These are phyloP conservation scores for Porites lobata DNA, from an alignment of 92 coral and sea anemone species.

Conservation along the genomic window DNA sequence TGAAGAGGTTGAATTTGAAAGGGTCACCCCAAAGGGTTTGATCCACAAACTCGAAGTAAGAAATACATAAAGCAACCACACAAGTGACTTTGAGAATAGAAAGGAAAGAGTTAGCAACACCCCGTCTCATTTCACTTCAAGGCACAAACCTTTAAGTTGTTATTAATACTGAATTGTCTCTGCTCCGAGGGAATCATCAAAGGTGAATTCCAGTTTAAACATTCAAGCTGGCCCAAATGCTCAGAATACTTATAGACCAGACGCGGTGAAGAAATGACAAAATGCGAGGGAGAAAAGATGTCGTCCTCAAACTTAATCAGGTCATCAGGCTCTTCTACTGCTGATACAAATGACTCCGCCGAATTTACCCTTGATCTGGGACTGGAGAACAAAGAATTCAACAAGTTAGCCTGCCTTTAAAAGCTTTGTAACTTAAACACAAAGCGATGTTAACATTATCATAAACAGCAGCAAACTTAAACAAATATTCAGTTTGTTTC, in stretches of 20 bases:
- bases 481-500: too few relatives aligned
- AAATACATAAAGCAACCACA: too few relatives aligned
- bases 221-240: constrained; percentile 90
- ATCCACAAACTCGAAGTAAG: too few relatives aligned
- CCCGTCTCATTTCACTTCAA: too few relatives aligned
- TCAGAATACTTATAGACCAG: constrained; percentile 87
- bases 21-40: too few relatives aligned
- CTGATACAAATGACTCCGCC: constrained; percentile 89
- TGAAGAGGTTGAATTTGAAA: too few relatives aligned
- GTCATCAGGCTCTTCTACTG: constrained; percentile 85
- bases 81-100: too few relatives aligned
- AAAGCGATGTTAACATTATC: too few relatives aligned
- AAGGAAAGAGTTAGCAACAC: too few relatives aligned
- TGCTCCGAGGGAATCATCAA: constrained; percentile 71
- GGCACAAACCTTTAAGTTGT: constrained; percentile 89
- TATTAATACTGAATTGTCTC: constrained; percentile 79
- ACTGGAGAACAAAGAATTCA: not conserved
- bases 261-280: constrained; percentile 86
- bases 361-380: constrained; percentile 62
- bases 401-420: too few relatives aligned
- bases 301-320: constrained; percentile 82
- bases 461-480: too few relatives aligned
- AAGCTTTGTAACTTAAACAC: too few relatives aligned
- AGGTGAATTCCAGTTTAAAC: constrained; percentile 91
- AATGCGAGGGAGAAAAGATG: constrained; percentile 71